Evolutionary conservation across 2,113 vertebrate species (phyloP).

Genomic region (Oryzias woworae): DNA sequence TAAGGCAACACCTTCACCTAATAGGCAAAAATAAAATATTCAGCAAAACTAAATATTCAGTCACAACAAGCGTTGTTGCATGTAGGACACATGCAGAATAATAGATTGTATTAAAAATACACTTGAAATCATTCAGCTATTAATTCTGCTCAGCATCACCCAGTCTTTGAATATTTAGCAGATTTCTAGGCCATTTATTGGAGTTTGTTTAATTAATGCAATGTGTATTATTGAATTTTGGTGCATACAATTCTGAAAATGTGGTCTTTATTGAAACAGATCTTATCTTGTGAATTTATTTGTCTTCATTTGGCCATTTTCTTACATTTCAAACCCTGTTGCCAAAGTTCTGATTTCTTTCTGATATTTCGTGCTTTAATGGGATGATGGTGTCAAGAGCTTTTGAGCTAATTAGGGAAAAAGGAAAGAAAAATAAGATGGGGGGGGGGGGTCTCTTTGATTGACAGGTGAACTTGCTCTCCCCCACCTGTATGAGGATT

Average conservation of each 20-base stretch:
- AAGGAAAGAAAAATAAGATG: neutral
- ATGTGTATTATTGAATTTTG: neutral
- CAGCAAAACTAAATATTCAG: too few species aligned
- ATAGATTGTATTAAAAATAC: too few species aligned
- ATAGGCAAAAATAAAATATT: too few species aligned
- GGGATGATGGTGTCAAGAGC: neutral
- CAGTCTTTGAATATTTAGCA: neutral
- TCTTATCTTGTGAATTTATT: too few species aligned
- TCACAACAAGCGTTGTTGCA: too few species aligned
- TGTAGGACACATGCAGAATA: too few species aligned
- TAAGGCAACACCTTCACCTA: neutral
- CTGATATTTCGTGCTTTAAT: neutral
- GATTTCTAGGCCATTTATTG: neutral
- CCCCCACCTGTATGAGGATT: slow-evolving; percentile 34
- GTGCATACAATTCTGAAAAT: neutral
- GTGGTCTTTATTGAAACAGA: too few species aligned
- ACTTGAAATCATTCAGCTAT: too few species aligned
- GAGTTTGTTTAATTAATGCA: neutral
- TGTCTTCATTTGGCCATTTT: too few species aligned
- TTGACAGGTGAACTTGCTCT: slow-evolving; percentile 38
- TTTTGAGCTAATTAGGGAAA: slow-evolving; percentile 36
- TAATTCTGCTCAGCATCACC: neutral
- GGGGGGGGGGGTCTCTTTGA: slow-evolving; percentile 15
- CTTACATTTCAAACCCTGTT: too few species aligned
- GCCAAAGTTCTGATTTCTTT: too few species aligned